Conservation (phyloP, 2,113 vertebrate species). For the Sorex araneus region DNA sequence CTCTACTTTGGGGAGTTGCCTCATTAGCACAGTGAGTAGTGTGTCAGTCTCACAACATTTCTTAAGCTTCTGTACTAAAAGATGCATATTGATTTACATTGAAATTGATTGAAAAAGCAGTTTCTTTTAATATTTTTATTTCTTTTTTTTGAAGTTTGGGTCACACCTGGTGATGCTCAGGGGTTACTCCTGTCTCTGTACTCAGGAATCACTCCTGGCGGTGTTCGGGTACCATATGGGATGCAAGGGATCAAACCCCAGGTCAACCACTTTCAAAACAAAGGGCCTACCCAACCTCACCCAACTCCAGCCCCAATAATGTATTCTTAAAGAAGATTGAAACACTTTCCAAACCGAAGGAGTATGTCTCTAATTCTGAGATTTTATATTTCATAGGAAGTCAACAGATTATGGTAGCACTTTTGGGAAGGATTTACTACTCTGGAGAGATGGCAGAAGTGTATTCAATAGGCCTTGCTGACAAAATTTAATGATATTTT, state of each 20-base stretch:
- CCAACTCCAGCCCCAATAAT: too few species aligned
- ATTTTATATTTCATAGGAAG: background rate
- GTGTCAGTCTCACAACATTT: background rate
- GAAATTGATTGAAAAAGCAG: conserved; percentile 22
- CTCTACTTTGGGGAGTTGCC: too few species aligned
- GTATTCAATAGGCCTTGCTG: background rate
- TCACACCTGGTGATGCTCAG: too few species aligned
- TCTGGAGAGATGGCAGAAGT: background rate
- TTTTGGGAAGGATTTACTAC: background rate
- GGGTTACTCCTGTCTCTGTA: too few species aligned
- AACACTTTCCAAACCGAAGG: background rate
- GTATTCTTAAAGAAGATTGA: background rate
- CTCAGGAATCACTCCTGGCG: too few species aligned
- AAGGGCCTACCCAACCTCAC: too few species aligned
- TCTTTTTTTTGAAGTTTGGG: too few species aligned
- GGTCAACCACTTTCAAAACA: too few species aligned
- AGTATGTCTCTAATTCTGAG: conserved; percentile 35
- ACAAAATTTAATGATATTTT: background rate
- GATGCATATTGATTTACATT: background rate
- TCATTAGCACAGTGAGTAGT: too few species aligned
- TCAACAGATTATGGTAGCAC: background rate
- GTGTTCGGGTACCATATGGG: too few species aligned
- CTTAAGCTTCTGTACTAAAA: background rate
- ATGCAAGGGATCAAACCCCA: too few species aligned
- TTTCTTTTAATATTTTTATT: conserved; percentile 48